Evolutionary conservation across 2,888 invertebrate genomes (phyloP).

Genomic region (Holacanthella duospinosa): DNA sequence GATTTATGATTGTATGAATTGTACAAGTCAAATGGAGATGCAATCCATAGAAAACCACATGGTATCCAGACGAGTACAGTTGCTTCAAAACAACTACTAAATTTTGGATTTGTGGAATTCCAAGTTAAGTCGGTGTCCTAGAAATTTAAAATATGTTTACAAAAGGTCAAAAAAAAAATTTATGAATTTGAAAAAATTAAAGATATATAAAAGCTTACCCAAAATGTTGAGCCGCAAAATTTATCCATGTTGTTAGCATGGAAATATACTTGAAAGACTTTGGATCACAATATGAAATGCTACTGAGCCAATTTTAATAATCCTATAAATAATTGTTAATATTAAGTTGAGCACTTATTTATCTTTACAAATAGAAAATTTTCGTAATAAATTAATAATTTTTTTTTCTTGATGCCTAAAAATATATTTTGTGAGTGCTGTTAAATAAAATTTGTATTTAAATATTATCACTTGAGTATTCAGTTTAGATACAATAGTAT

Average conservation of each 20-base stretch:
- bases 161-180: not conserved
- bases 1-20: not conserved
- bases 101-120: conserved; percentile 59
- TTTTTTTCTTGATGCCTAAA: too few relatives aligned
- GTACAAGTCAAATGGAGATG: conserved; percentile 50
- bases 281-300: too few relatives aligned
- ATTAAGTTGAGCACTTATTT: too few relatives aligned
- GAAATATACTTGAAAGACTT: too few relatives aligned
- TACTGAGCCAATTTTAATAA: too few relatives aligned
- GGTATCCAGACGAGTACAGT: conserved; percentile 84
- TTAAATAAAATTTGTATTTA: too few relatives aligned
- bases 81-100: conserved; percentile 84
- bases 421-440: too few relatives aligned
- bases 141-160: not conserved
- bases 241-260: not conserved
- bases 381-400: too few relatives aligned
- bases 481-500: too few relatives aligned
- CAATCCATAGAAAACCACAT: conserved; percentile 69
- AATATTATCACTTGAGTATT: too few relatives aligned
- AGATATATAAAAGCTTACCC: not conserved
- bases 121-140: conserved; percentile 37
- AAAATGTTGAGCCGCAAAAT: not conserved
- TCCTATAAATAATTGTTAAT: too few relatives aligned
- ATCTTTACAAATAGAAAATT: too few relatives aligned
- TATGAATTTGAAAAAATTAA: not conserved